Evolutionary conservation across 2,797 vertebrate species (phyloP).

Genomic region (Chaetophractus vellerosus): DNA sequence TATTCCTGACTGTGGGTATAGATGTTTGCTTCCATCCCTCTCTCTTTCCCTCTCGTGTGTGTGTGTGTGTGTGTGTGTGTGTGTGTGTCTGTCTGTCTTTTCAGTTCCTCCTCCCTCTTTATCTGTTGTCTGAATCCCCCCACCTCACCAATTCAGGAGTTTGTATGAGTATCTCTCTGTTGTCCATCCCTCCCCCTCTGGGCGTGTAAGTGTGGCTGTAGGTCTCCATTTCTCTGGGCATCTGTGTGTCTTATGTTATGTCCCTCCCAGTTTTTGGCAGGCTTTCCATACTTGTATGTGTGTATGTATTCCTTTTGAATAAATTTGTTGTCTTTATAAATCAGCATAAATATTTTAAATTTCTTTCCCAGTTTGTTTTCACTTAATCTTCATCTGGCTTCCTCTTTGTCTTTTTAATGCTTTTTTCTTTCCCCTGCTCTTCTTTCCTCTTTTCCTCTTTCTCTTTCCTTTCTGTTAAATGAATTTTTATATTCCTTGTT

Average conservation of each 20-base stretch:
- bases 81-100: not conserved
- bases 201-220: not conserved
- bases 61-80: not conserved
- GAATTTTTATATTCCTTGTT: not conserved
- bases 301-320: not conserved
- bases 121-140: not conserved
- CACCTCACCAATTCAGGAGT: not conserved
- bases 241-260: not conserved
- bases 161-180: not conserved
- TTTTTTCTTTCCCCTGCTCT: not conserved
- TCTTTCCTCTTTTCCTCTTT: not conserved
- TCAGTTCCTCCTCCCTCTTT: not conserved
- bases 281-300: not conserved
- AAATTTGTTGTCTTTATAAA: not conserved
- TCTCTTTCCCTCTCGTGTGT: not conserved
- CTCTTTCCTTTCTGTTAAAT: not conserved
- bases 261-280: not conserved
- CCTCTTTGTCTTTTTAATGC: not conserved
- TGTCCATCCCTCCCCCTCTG: not conserved
- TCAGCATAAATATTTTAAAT: not conserved
- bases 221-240: not conserved
- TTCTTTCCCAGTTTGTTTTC: not conserved
- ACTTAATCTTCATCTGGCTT: not conserved
- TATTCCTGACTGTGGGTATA: not conserved
- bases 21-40: not conserved